Conservation (phyloP, 2,113 vertebrate species). For the Glaucidium brasilianum region DNA sequence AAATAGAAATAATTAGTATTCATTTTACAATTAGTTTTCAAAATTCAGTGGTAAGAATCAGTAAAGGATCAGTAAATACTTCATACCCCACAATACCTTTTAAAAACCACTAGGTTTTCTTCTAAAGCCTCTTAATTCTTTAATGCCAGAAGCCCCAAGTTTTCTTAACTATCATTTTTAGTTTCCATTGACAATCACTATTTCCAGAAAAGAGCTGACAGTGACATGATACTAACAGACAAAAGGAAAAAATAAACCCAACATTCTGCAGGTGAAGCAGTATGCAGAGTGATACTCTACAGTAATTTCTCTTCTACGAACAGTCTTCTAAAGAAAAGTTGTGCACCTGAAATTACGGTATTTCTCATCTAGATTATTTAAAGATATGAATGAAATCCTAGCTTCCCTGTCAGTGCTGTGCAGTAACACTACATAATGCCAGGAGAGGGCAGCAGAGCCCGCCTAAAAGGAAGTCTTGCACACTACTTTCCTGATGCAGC, state of each 20-base stretch:
- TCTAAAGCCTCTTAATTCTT: background rate
- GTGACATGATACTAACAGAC: background rate
- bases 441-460: constrained; percentile 39
- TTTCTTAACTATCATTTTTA: background rate
- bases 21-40: background rate
- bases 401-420: background rate
- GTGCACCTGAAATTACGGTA: background rate
- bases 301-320: background rate
- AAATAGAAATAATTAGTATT: background rate
- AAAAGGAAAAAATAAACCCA: background rate
- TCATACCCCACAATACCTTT: background rate
- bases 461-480: background rate
- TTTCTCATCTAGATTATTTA: background rate
- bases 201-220: background rate
- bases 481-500: background rate
- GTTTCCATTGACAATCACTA: background rate
- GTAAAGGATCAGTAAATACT: background rate
- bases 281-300: background rate
- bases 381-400: background rate
- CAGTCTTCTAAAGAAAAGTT: background rate
- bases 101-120: background rate
- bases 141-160: background rate
- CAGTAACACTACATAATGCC: background rate
- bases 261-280: background rate
- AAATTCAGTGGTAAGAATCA: background rate